phyloP scores from a whole-genome alignment of 2,888 invertebrate species.

The Saturnia pavonia region DNA sequence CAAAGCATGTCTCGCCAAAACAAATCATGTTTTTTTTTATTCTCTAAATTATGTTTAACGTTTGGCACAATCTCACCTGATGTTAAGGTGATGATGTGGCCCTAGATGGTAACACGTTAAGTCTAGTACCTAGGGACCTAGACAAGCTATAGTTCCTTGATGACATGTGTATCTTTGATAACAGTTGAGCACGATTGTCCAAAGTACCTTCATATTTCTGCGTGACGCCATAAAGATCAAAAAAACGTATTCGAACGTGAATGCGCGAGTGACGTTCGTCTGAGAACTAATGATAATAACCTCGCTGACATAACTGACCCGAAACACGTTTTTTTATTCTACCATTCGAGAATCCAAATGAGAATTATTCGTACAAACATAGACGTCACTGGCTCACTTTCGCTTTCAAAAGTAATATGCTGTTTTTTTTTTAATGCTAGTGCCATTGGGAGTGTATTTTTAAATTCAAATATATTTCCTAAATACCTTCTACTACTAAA shows the following conservation, averaged over 20 bases:
- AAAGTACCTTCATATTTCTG: background rate
- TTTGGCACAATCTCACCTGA: no score
- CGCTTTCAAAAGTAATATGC: constrained; percentile 4
- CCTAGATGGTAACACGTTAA: no score
- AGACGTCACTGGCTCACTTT: constrained; percentile 16
- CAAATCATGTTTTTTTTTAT: no score
- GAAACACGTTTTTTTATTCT: constrained; percentile 29
- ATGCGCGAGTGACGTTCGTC: constrained; percentile 7
- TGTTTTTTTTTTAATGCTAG: background rate
- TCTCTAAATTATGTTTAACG: no score
- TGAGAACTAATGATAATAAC: constrained; percentile 24
- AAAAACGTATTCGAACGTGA: background rate
- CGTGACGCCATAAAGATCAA: background rate
- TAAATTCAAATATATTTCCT: no score
- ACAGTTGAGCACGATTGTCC: background rate
- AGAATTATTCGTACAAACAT: constrained; percentile 28
- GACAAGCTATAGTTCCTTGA: no score
- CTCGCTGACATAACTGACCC: constrained; percentile 28
- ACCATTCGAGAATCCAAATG: constrained; percentile 25
- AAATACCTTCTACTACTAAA: no score
- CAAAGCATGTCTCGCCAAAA: no score
- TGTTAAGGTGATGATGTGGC: no score
- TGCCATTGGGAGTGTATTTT: background rate
- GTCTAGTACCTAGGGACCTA: no score
- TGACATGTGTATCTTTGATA: no score